phyloP scores from a whole-genome alignment of 2,797 vertebrate genomes.

The Valencia hispanica region DNA sequence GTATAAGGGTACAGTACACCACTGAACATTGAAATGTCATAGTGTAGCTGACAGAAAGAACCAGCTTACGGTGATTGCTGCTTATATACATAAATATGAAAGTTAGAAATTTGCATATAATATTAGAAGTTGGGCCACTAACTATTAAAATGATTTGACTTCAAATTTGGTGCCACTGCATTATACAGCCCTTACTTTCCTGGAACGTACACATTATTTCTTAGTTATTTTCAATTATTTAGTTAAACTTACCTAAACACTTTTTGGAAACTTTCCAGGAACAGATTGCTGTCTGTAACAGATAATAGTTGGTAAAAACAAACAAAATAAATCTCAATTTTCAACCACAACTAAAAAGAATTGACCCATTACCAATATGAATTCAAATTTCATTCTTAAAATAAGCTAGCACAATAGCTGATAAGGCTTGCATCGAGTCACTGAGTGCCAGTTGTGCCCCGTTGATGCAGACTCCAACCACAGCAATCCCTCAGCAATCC shows the following conservation, averaged over 20 bases:
- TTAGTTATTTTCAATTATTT: neutral
- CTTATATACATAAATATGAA: neutral
- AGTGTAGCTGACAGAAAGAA: neutral
- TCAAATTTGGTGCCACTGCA: neutral
- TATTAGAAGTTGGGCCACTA: neutral
- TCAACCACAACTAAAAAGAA: neutral
- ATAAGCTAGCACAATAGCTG: neutral
- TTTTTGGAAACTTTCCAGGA: neutral
- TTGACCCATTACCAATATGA: neutral
- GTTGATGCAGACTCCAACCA: too few relatives aligned
- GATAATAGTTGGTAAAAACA: neutral
- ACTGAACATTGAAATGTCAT: neutral
- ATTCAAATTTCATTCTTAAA: neutral
- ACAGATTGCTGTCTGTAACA: neutral
- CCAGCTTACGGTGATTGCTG: neutral
- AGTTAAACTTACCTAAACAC: neutral
- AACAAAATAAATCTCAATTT: neutral
- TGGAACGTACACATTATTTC: neutral
- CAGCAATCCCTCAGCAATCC: too few relatives aligned
- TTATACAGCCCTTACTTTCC: neutral
- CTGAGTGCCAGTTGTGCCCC: too few relatives aligned
- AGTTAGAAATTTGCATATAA: neutral
- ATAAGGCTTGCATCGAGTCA: too few relatives aligned
- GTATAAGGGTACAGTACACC: neutral
- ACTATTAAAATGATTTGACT: neutral